These are phyloP conservation scores for Heliocidaris tuberculata DNA, from an alignment of 35 echinoderm and acorn worm species.

Conservation along the genomic window DNA sequence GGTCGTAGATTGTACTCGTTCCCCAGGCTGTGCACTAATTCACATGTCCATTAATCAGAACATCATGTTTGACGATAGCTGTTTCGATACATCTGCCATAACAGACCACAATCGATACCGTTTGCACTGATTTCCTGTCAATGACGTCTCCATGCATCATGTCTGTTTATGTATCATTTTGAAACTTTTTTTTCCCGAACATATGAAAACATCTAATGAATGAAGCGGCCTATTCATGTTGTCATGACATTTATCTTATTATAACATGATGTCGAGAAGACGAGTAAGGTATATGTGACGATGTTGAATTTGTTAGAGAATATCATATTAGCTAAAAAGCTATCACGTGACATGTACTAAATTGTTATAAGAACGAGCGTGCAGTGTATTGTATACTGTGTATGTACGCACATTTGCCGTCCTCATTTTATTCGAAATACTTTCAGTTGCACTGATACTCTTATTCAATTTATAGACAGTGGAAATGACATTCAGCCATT, in stretches of 20 bases:
- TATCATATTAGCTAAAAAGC: no score
- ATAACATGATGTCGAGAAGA: no score
- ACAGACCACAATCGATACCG: neutral
- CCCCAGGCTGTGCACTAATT: neutral
- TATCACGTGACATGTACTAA: no score
- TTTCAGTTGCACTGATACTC: no score
- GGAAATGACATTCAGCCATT: no score
- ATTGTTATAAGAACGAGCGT: no score
- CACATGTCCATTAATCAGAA: neutral
- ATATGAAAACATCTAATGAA: neutral
- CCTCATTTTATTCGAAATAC: no score
- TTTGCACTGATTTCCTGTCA: neutral
- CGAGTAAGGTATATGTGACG: no score
- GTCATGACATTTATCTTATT: neutral
- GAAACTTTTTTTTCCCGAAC: neutral
- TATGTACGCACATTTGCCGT: no score
- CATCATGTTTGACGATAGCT: neutral
- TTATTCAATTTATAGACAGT: no score
- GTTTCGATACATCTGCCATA: neutral
- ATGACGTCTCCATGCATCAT: neutral
- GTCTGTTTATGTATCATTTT: neutral
- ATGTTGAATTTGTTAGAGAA: no score
- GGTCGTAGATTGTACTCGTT: neutral
- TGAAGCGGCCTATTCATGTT: neutral
- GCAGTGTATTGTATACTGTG: no score